phyloP scores from a whole-genome alignment of 2,797 vertebrate species.

The Sebastes matsubarae region DNA sequence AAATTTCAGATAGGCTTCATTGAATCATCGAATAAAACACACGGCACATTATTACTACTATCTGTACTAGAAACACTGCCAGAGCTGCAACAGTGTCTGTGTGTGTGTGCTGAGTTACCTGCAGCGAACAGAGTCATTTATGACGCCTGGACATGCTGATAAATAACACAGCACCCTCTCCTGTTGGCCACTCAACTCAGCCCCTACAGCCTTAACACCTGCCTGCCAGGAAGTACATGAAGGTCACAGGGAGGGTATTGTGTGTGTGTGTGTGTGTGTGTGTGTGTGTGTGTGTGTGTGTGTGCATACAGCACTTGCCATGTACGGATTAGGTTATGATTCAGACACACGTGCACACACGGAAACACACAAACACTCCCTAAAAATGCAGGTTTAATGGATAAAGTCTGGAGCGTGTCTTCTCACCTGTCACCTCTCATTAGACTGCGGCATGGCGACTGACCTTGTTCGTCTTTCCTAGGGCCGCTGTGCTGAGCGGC shows the following conservation, averaged over 20 bases:
- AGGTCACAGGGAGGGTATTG: conserved; percentile 65
- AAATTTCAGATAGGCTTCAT: neutral
- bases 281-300: conserved; percentile 18
- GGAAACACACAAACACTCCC: conserved; percentile 37
- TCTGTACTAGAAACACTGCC: neutral
- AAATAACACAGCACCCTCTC: conserved; percentile 60
- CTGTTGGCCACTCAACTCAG: conserved; percentile 52
- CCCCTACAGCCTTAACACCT: conserved; percentile 67
- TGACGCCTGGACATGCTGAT: conserved; percentile 57
- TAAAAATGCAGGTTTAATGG: conserved; percentile 80
- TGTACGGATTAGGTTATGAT: conserved; percentile 39
- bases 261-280: conserved; percentile 26
- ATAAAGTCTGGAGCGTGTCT: conserved; percentile 74
- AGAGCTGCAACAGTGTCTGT: conserved; percentile 6
- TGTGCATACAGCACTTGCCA: conserved; percentile 23
- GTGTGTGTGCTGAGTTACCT: conserved; percentile 29
- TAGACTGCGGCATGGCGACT: conserved; percentile 73
- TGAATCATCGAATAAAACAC: conserved; percentile 1
- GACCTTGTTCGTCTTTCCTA: conserved; percentile 83
- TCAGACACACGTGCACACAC: conserved; percentile 35
- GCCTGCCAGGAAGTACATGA: conserved; percentile 65
- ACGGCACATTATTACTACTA: neutral
- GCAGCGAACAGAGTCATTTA: conserved; percentile 46
- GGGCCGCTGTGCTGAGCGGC: conserved; percentile 44
- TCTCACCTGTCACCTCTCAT: conserved; percentile 87